Percentiles rank a stretch among this genome's conserved stretches.
Evolutionary conservation across 2,113 vertebrate species (phyloP).

Genomic region (Hypocryptadius cinnamomeus): DNA sequence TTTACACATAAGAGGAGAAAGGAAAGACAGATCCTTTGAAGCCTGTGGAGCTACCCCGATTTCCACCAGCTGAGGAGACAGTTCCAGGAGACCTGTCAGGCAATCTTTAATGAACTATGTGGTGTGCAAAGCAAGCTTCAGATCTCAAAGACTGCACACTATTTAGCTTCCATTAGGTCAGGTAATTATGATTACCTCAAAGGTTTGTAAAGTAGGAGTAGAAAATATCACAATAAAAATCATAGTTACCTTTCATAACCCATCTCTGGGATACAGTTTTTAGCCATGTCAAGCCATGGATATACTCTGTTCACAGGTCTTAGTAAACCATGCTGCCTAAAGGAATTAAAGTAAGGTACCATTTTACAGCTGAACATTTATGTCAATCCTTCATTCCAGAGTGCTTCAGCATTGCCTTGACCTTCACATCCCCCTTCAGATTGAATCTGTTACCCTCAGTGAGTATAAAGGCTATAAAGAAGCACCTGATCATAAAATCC

Average conservation of each 20-base stretch:
- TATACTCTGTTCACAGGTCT: neutral
- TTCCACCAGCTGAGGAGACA: neutral
- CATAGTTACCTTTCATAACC: neutral
- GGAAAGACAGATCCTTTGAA: neutral
- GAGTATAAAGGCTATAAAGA: slow-evolving; percentile 51
- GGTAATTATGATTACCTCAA: neutral
- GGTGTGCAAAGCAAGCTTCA: neutral
- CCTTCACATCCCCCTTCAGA: slow-evolving; percentile 43
- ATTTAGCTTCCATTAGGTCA: neutral
- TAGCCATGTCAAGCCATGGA: neutral
- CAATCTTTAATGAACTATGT: neutral
- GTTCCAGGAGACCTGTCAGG: neutral
- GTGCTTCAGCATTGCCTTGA: neutral
- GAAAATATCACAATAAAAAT: neutral
- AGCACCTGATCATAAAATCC: slow-evolving; percentile 65
- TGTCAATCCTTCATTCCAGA: slow-evolving; percentile 29
- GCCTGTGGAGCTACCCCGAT: neutral
- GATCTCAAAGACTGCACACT: neutral
- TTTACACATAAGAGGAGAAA: neutral
- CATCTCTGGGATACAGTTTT: neutral
- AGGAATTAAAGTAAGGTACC: neutral
- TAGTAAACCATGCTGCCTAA: neutral
- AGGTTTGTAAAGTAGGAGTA: neutral
- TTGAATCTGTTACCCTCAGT: slow-evolving; percentile 53
- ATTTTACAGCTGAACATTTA: neutral